Evolutionary conservation across 2,888 invertebrate species (phyloP).

Genomic region (Caenorhabditis sp.): DNA sequence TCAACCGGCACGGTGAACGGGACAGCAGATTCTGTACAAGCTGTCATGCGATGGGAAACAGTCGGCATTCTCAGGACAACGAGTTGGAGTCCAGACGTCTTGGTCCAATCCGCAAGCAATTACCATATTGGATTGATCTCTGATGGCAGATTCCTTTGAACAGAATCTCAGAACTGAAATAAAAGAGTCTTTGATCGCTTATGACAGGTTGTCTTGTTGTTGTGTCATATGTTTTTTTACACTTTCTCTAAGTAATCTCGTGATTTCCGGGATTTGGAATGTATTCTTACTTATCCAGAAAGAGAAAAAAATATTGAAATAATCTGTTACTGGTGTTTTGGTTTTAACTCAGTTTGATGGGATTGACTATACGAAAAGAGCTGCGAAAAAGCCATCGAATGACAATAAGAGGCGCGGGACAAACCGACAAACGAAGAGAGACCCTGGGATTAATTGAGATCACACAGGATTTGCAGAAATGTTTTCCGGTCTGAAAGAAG

Average conservation of each 20-base stretch:
- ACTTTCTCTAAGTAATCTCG: slow-evolving; percentile 1
- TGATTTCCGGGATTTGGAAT: background rate
- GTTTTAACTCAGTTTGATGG: background rate
- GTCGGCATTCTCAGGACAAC: slow-evolving; percentile 80
- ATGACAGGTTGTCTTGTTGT: too few species aligned
- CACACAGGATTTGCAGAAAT: slow-evolving; percentile 17
- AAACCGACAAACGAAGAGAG: too few species aligned
- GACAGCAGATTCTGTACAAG: slow-evolving; percentile 81
- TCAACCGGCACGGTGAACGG: slow-evolving; percentile 76
- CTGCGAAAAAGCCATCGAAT: slow-evolving; percentile 3
- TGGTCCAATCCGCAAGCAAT: slow-evolving; percentile 80
- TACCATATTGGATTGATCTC: slow-evolving; percentile 80
- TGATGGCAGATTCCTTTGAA: slow-evolving; percentile 81
- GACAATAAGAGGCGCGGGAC: slow-evolving; percentile 20
- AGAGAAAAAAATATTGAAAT: slow-evolving; percentile 4
- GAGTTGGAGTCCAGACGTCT: slow-evolving; percentile 68
- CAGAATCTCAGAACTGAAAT: slow-evolving; percentile 82
- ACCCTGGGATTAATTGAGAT: slow-evolving; percentile 24
- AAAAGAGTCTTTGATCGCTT: background rate
- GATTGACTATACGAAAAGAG: slow-evolving; percentile 37
- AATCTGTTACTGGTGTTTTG: slow-evolving; percentile 8
- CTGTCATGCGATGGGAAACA: slow-evolving; percentile 82
- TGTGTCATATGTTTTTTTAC: too few species aligned
- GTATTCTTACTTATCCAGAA: background rate
- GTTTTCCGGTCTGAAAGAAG: background rate